Evolutionary conservation across 2,797 vertebrate genomes (phyloP).

Genomic region (Microtus obscurus): DNA sequence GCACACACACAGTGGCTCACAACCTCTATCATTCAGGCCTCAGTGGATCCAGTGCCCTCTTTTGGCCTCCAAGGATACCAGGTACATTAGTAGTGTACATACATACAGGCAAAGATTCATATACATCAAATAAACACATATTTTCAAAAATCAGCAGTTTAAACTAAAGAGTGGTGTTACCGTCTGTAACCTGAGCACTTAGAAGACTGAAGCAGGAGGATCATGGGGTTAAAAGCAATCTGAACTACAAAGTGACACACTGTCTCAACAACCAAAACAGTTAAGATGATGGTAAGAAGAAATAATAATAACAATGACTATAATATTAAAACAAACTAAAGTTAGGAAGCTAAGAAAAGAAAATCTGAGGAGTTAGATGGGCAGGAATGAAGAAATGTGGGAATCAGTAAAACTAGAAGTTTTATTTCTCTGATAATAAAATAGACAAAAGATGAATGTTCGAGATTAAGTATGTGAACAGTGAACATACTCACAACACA

Average conservation of each 20-base stretch:
- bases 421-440: too few relatives aligned
- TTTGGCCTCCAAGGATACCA: neutral
- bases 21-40: neutral
- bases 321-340: too few relatives aligned
- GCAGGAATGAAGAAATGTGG: too few relatives aligned
- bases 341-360: too few relatives aligned
- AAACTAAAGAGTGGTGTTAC: neutral
- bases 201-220: neutral
- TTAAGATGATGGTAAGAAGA: neutral
- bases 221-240: neutral
- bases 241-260: neutral
- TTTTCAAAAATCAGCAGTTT: neutral
- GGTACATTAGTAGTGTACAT: neutral
- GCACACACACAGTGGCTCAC: neutral
- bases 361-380: too few relatives aligned
- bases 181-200: neutral
- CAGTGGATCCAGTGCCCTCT: neutral
- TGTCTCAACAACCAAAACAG: neutral
- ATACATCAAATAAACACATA: neutral
- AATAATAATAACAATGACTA: neutral
- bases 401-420: too few relatives aligned
- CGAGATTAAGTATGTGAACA: too few relatives aligned
- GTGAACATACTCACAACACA: too few relatives aligned
- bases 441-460: too few relatives aligned
- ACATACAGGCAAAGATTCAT: neutral